Conservation (phyloP, 2,888 invertebrate genomes). For the Phragmatobia fuliginosa region DNA sequence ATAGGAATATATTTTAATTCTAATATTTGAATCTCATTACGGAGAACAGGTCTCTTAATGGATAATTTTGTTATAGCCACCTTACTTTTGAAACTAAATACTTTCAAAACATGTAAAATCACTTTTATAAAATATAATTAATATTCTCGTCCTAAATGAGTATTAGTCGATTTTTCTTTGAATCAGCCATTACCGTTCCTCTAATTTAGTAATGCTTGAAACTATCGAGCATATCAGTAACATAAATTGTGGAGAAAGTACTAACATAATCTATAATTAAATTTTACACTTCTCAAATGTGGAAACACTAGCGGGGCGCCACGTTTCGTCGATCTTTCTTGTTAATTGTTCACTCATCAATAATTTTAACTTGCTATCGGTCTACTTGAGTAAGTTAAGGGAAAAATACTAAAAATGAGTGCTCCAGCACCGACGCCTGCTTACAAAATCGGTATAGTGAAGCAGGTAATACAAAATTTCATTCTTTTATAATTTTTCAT, state of each 20-base stretch:
- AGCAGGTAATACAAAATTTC: slow-evolving; percentile 77
- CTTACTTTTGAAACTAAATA: no score
- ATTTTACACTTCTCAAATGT: slow-evolving; percentile 56
- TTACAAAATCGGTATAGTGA: slow-evolving; percentile 80
- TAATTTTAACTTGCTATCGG: slow-evolving; percentile 65
- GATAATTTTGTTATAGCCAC: no score
- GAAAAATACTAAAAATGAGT: slow-evolving; percentile 74
- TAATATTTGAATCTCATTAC: no score
- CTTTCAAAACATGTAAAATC: no score
- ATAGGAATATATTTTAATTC: no score
- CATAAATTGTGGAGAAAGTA: slow-evolving; percentile 42
- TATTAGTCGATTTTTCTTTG: slow-evolving; percentile 27
- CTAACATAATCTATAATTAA: slow-evolving; percentile 39
- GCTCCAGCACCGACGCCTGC: slow-evolving; percentile 73
- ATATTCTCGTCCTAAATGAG: no score
- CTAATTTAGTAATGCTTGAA: slow-evolving; percentile 7
- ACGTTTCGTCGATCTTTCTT: slow-evolving; percentile 81
- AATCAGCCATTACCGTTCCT: background rate
- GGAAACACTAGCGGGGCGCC: slow-evolving; percentile 77
- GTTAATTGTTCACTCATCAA: slow-evolving; percentile 70
- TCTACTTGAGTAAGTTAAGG: slow-evolving; percentile 60
- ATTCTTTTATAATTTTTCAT: slow-evolving; percentile 48
- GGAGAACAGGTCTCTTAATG: no score
- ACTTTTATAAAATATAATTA: no score
- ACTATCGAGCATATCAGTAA: slow-evolving; percentile 38